Base-by-base conservation (phyloP, 2,113 vertebrate species). In the Pavo muticus region DNA sequence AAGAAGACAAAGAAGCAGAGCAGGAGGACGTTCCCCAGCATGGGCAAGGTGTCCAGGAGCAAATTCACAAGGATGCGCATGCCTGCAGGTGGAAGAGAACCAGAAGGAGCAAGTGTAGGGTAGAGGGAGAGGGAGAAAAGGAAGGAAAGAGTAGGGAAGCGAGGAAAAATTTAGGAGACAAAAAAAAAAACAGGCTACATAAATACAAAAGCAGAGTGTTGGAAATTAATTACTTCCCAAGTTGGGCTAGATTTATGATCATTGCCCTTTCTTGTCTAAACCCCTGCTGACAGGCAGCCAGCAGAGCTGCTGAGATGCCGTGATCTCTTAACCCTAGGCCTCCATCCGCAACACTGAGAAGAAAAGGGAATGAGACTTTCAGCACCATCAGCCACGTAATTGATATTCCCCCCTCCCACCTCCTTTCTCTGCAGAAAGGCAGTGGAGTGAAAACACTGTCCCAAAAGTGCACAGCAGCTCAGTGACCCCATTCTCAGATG, bases 1-100 rank as follows among this genome's bases (percentile, higher is more conserved):
- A 98, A 98, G 97, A 98, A 98, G 95, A 98, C 98, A 73, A 98
- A 98, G 97, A 98, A 98, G 84, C 98, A 98, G 76, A 98, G 98
- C 65, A 98, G 98, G 7, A 98, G 97, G 47, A 98, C 98, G 0
- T 98, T 98, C 17, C 98, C 98, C 96, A 98, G 94, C 98, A 98
- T 98, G 86, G 98, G 98, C 87, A 98, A 95, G 1, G 98, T 98
- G 95, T 98, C 98, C 93, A 98, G 97, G 24, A 98, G 97, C 81
- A 98, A 96, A 92, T 98, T 98, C 96, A 98, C 98, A 94, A 98
- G 97, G 95, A 98, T 98, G 61, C 98, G 97, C 98, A 98, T 98
- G 87, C 98, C 98, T 98, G 96, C 52, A 85, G 39, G 71, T 30
- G 95, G 76, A 80, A 95, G 74, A 93, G 88, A 90, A 61, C 45